A percentile compares a stretch with the other conserved stretches of the same genome.
These are phyloP conservation scores for Rhea pennata DNA, from an alignment of 2,113 vertebrate genomes.

Conservation along the genomic window DNA sequence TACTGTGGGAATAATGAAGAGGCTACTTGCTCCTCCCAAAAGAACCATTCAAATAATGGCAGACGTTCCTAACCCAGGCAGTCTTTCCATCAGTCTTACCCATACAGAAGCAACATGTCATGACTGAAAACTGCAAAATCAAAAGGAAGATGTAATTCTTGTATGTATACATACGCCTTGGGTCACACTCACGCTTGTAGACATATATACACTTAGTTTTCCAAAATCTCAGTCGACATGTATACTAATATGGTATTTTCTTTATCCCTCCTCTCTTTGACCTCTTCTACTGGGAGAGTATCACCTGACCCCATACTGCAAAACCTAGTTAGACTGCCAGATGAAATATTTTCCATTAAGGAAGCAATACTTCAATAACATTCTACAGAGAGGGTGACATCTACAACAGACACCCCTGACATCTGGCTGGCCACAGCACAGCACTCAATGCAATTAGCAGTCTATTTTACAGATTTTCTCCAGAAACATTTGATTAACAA, in stretches of 20 bases:
- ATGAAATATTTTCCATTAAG: not conserved
- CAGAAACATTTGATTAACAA: conserved; percentile 3
- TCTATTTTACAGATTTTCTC: not conserved
- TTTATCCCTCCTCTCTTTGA: not conserved
- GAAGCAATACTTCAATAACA: not conserved
- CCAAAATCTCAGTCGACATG: not conserved
- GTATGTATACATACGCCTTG: too few species aligned
- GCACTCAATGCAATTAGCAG: not conserved
- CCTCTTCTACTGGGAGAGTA: not conserved
- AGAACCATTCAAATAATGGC: not conserved
- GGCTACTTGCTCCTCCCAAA: not conserved
- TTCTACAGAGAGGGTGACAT: not conserved
- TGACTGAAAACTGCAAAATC: not conserved
- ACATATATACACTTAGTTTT: not conserved
- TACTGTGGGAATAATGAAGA: not conserved
- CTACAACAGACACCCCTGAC: not conserved
- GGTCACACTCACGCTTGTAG: not conserved
- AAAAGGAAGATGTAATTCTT: not conserved
- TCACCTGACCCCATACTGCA: not conserved
- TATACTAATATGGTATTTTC: not conserved
- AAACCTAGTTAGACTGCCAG: not conserved
- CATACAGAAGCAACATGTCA: not conserved
- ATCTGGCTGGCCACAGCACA: not conserved
- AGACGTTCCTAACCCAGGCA: not conserved
- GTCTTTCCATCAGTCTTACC: not conserved